Conservation (phyloP, 2,113 vertebrate genomes). For the Platanista minor region DNA sequence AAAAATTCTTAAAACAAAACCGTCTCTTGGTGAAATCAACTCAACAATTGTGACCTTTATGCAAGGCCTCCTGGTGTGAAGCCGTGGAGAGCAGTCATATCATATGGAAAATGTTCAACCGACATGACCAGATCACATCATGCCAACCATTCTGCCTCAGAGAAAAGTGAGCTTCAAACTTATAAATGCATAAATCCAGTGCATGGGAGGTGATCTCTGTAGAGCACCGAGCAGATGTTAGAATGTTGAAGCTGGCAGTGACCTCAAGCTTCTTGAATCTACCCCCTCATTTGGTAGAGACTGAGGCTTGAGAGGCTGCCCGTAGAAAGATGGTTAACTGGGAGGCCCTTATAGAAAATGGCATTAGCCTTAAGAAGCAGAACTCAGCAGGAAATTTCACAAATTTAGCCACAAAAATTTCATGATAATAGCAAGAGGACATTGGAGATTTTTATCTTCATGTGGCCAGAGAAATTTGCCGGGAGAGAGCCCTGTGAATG, state of each 20-base stretch:
- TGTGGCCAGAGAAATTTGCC: not conserved
- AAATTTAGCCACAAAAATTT: constrained; percentile 23
- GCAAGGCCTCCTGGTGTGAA: not conserved
- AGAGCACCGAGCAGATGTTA: not conserved
- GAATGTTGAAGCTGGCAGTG: not conserved
- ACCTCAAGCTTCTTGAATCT: not conserved
- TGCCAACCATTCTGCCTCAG: not conserved
- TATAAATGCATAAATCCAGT: not conserved
- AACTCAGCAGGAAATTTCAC: constrained; percentile 33
- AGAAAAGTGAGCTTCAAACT: constrained; percentile 16
- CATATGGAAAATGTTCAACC: not conserved
- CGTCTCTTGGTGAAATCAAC: not conserved
- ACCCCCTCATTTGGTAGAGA: not conserved
- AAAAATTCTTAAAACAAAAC: constrained; percentile 8
- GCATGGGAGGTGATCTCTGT: not conserved
- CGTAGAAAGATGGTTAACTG: not conserved
- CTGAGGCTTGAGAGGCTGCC: not conserved
- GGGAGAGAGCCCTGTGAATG: not conserved
- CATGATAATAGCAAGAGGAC: not conserved
- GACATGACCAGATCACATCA: not conserved
- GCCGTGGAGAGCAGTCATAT: not conserved
- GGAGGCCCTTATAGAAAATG: not conserved
- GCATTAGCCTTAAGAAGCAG: not conserved
- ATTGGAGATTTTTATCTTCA: constrained; percentile 20
- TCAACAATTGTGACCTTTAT: constrained; percentile 22